These are phyloP conservation scores for Trichosurus vulpecula DNA, from an alignment of 2,797 vertebrate genomes.

Conservation along the genomic window DNA sequence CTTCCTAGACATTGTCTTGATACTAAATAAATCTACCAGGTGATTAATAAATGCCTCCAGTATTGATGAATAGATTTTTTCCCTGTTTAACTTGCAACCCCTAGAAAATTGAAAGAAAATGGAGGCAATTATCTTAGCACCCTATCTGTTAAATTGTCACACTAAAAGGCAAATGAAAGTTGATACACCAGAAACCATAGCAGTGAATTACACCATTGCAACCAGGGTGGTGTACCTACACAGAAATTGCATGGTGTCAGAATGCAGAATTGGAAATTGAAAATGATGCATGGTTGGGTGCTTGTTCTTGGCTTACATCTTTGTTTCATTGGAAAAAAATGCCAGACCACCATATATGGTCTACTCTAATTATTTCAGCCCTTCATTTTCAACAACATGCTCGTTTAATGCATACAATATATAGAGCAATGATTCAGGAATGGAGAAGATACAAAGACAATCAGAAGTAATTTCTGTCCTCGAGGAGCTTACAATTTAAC, in stretches of 20 bases:
- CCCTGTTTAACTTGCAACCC: conserved; percentile 51
- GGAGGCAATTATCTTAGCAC: conserved; percentile 45
- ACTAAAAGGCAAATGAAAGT: neutral
- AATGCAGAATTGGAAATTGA: neutral
- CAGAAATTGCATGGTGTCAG: neutral
- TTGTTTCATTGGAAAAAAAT: neutral
- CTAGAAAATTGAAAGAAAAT: conserved; percentile 53
- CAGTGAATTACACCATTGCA: neutral
- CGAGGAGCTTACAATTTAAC: neutral
- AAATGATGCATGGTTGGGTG: neutral
- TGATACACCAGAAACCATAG: neutral
- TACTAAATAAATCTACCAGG: conserved; percentile 63
- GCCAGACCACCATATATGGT: neutral
- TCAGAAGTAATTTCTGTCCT: neutral
- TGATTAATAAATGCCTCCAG: conserved; percentile 72
- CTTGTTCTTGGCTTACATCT: neutral
- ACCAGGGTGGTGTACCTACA: neutral
- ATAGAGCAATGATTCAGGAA: neutral
- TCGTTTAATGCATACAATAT: neutral
- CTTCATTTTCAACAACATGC: neutral
- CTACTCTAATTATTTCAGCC: neutral
- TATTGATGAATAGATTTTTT: conserved; percentile 36
- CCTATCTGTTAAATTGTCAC: conserved; percentile 22
- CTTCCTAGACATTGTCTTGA: conserved; percentile 57
- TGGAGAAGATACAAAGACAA: neutral